Base-by-base conservation (phyloP, 1,140 invertebrate species). In the Eurosta solidaginis region DNA sequence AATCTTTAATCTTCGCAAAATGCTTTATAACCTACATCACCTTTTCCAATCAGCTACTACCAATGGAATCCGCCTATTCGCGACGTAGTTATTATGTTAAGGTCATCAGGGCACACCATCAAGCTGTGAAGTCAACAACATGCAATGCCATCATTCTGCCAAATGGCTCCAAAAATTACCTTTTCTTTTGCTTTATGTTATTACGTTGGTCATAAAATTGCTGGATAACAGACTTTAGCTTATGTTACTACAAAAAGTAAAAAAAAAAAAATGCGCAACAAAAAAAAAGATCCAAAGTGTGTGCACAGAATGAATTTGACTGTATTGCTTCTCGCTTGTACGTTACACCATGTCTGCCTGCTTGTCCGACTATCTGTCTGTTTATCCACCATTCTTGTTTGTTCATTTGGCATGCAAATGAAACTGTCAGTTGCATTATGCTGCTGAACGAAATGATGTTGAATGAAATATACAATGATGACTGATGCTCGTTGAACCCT, bases 361-460 rank as follows among this genome's bases (percentile, higher is more conserved):
- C 22, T 50, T 50, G 47, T 50, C 47, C 17, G 45, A 9, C 45
- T 3, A 17, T 9, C 7, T 47, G 45, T n/a, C 45, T 47, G 45
- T 14, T 17, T 17, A n/a, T 14, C 45, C 1, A n/a, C 45, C 45
- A 4, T 17, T 12, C 45, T 47, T 47, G 14, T 47, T 9, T 47
- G 45, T 40, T 68, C 59, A 20, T 68, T 68, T 68, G 59, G 59
- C 59, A 68, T 40, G 59, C 59, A 68, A 68, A 68, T 68, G 59
- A n/a, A 68, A 40, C 36, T 68, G 59, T 68, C 59, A 68, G 33
- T 68, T 22, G 59, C 59, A 36, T 42, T 42, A 22, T 22, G n/a
- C 17, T 10, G 59, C 6, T n/a, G 36, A n/a, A 0, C 7, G 20
- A 40, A 33, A 6, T 29, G 7, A 3, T 27, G 17, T 6, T 36